phyloP scores from a whole-genome alignment of 2,797 vertebrate species.

The Poecilia picta region DNA sequence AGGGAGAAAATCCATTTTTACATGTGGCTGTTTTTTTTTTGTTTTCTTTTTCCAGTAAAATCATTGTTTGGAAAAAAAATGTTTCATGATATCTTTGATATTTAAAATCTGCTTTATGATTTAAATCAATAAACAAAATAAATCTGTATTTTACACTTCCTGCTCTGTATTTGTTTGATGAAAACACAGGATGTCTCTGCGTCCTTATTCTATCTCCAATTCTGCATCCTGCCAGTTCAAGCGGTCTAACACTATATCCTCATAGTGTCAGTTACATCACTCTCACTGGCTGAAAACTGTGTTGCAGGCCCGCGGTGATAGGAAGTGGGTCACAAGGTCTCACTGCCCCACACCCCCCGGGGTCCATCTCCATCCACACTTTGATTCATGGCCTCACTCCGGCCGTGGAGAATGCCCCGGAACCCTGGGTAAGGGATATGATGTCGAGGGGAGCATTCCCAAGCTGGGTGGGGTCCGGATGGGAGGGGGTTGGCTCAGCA shows the following conservation, averaged over 20 bases:
- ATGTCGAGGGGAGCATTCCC: conserved; percentile 26
- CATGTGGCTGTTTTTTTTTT: background rate
- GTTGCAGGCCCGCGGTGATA: background rate
- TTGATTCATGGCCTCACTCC: conserved; percentile 27
- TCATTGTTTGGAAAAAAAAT: background rate
- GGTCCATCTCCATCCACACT: conserved; percentile 26
- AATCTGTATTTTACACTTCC: background rate
- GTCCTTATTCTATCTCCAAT: background rate
- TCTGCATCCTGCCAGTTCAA: background rate
- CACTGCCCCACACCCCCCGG: conserved; percentile 10
- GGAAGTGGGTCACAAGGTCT: conserved; percentile 52
- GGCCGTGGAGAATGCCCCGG: conserved; percentile 29
- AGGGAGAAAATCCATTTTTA: background rate
- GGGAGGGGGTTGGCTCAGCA: conserved; percentile 35
- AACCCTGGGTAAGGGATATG: conserved; percentile 50
- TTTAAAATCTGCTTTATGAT: background rate
- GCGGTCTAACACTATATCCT: background rate
- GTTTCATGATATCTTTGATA: background rate
- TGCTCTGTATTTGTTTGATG: background rate
- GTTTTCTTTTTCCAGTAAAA: background rate
- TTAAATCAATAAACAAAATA: background rate
- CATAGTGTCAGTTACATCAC: conserved; percentile 17
- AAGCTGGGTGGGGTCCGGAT: conserved; percentile 27
- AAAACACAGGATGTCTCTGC: background rate
- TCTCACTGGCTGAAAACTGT: background rate